These are phyloP conservation scores for Sisor rabdophorus DNA, from an alignment of 2,113 vertebrate species.

Conservation along the genomic window DNA sequence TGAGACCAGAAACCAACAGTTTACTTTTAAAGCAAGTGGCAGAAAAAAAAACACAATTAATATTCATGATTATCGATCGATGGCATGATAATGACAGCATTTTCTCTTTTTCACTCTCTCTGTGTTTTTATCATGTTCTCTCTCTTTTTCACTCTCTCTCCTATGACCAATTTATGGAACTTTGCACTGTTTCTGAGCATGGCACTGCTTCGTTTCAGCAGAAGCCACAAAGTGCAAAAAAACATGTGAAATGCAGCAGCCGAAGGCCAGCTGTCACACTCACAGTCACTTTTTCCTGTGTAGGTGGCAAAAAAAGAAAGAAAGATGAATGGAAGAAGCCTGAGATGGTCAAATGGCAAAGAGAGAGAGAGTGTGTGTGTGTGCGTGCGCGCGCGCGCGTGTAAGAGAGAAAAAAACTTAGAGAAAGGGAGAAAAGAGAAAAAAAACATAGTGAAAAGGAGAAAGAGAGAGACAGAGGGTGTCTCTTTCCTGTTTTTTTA, in stretches of 20 bases:
- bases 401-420: not conserved
- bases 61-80: not conserved
- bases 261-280: conserved; percentile 43
- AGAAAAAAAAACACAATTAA: conserved; percentile 17
- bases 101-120: conserved; percentile 21
- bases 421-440: not conserved
- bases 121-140: not conserved
- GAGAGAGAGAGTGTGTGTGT: not conserved
- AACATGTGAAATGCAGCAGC: conserved; percentile 32
- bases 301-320: conserved; percentile 32
- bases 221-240: conserved; percentile 48
- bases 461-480: not conserved
- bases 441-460: not conserved
- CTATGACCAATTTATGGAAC: conserved; percentile 49
- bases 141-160: not conserved
- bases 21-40: not conserved
- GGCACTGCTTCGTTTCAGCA: conserved; percentile 40
- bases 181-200: conserved; percentile 30
- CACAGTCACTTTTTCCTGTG: conserved; percentile 49
- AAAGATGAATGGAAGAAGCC: not conserved
- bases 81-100: not conserved
- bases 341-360: not conserved
- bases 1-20: not conserved
- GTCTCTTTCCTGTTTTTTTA: conserved; percentile 31
- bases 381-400: no score